phyloP scores from a whole-genome alignment of 1,140 invertebrate genomes.

The Drosophila asahinai region DNA sequence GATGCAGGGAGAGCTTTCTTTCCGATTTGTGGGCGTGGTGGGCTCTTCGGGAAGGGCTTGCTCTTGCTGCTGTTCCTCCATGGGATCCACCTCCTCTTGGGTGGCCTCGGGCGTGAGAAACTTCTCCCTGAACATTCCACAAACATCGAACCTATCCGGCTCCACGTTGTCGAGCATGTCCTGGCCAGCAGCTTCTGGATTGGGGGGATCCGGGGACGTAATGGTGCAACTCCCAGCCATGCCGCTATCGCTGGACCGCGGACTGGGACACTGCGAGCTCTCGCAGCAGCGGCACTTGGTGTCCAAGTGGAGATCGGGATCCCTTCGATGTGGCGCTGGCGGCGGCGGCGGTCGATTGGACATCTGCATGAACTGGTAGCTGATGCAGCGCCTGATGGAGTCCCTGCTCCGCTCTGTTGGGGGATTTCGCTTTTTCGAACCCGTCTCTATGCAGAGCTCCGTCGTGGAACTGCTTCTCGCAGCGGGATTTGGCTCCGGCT shows the following conservation, averaged over 20 bases:
- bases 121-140: slow-evolving; percentile 80
- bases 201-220: slow-evolving; percentile 88
- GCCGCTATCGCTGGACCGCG: slow-evolving; percentile 91
- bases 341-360: slow-evolving; percentile 14
- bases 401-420: slow-evolving; percentile 19
- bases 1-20: neutral
- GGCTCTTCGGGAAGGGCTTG: slow-evolving; percentile 12
- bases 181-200: slow-evolving; percentile 42
- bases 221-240: slow-evolving; percentile 92
- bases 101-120: slow-evolving; percentile 77
- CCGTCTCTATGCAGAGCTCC: slow-evolving; percentile 71
- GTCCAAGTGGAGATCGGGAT: slow-evolving; percentile 46
- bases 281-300: slow-evolving; percentile 88
- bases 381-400: slow-evolving; percentile 85
- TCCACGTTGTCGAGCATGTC: slow-evolving; percentile 62
- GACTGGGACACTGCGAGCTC: slow-evolving; percentile 87
- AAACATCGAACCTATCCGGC: slow-evolving; percentile 76
- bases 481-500: slow-evolving; percentile 9
- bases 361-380: slow-evolving; percentile 85
- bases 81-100: slow-evolving; percentile 30
- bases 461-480: slow-evolving; percentile 56
- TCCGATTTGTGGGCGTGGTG: slow-evolving; percentile 33
- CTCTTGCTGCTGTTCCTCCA: slow-evolving; percentile 6
- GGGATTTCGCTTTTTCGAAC: neutral
- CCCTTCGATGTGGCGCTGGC: slow-evolving; percentile 31